Percentiles rank a stretch among this genome's conserved stretches.
phyloP scores from a whole-genome alignment of 2,113 vertebrate species.

The Diphyllodes magnificus region DNA sequence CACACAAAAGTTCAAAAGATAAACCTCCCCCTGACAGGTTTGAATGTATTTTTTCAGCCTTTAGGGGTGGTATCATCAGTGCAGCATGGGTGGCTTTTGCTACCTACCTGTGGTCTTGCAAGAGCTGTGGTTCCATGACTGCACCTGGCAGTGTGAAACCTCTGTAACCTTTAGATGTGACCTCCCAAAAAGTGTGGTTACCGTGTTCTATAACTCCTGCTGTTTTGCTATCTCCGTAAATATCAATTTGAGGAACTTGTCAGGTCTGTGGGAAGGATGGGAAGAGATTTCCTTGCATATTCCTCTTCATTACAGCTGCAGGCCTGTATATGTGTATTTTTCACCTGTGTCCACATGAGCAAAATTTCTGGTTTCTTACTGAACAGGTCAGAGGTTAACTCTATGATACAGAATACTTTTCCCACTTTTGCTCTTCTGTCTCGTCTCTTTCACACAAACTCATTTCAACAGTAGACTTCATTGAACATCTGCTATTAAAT shows the following conservation, averaged over 20 bases:
- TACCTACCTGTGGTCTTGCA: accelerated
- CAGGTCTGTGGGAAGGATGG: neutral
- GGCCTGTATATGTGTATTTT: neutral
- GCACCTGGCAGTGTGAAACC: neutral
- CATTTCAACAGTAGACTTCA: neutral
- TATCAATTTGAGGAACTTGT: neutral
- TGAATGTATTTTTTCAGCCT: neutral
- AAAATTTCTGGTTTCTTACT: neutral
- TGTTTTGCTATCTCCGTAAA: neutral
- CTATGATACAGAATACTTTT: neutral
- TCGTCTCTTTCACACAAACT: neutral
- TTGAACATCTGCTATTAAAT: neutral
- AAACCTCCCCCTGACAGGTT: neutral
- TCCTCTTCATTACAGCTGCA: neutral
- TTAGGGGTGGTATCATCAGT: neutral
- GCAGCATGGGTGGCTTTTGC: neutral
- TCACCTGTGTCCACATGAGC: neutral
- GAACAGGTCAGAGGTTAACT: neutral
- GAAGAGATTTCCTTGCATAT: neutral
- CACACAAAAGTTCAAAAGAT: neutral
- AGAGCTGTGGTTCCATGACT: neutral
- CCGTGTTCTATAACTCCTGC: neutral
- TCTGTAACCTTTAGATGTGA: neutral
- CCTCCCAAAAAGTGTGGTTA: neutral
- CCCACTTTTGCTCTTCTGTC: neutral